phyloP scores from a whole-genome alignment of 2,888 invertebrate species.

The Drosophila picticornis region DNA sequence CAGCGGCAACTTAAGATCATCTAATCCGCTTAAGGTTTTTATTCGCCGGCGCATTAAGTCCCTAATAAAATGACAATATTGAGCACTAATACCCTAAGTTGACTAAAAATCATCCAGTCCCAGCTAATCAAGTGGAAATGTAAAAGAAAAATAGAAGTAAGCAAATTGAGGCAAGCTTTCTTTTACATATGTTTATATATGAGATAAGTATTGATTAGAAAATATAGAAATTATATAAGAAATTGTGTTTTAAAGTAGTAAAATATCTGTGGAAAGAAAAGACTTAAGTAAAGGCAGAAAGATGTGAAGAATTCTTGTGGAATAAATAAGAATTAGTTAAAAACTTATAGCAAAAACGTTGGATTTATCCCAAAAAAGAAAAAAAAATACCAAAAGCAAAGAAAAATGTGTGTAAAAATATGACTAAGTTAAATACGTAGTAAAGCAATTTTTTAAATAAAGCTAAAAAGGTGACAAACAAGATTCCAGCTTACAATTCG shows the following conservation, averaged over 20 bases:
- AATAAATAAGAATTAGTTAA: background rate
- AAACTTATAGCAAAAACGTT: background rate
- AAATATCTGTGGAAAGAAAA: background rate
- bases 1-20: conserved; percentile 14
- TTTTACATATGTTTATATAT: background rate
- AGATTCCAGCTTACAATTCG: background rate
- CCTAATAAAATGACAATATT: conserved; percentile 50
- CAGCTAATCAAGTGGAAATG: conserved; percentile 55
- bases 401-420: too few relatives aligned
- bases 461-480: background rate
- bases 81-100: conserved; percentile 13
- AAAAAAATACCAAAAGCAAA: background rate
- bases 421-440: accelerated
- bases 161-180: background rate
- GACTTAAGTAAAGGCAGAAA: background rate
- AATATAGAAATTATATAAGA: background rate
- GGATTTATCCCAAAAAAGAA: background rate
- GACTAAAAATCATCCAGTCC: conserved; percentile 7
- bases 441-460: background rate
- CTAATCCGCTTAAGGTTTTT: conserved; percentile 59
- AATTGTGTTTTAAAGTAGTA: accelerated
- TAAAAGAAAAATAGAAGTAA: background rate
- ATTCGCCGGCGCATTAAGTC: conserved; percentile 28
- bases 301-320: too few relatives aligned
- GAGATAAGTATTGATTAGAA: accelerated